These are phyloP conservation scores for Rhinogobio ventralis DNA, from an alignment of 2,797 vertebrate species.

Conservation along the genomic window DNA sequence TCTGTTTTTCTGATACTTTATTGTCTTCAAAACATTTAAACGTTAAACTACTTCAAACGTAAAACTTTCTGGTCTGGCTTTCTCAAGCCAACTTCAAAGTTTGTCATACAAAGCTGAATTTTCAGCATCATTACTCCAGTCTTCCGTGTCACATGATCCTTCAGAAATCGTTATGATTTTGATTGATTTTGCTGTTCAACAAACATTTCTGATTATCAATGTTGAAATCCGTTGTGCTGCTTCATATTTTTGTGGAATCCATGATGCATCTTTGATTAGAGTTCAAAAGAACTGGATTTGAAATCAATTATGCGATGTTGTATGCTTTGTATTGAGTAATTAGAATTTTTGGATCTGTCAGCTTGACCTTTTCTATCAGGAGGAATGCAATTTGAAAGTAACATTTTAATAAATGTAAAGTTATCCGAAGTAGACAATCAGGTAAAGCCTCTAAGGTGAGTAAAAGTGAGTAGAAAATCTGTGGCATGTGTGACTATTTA, in stretches of 20 bases:
- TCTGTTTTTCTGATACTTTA: too few species aligned
- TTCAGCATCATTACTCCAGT: background rate
- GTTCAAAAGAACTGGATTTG: background rate
- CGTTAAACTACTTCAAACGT: too few species aligned
- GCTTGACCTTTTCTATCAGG: background rate
- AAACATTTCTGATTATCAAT: background rate
- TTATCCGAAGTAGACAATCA: background rate
- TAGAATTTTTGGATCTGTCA: background rate
- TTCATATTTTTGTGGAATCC: background rate
- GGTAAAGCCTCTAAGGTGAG: background rate
- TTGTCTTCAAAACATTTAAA: too few species aligned
- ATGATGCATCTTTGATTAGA: background rate
- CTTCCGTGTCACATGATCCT: slow-evolving; percentile 1
- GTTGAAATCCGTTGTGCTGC: background rate
- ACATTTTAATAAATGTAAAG: background rate
- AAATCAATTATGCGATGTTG: background rate
- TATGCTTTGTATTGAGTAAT: background rate
- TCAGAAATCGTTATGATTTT: too few species aligned
- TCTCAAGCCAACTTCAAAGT: too few species aligned
- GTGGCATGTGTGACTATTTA: background rate
- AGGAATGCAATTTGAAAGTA: background rate
- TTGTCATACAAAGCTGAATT: background rate
- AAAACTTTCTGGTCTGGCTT: too few species aligned
- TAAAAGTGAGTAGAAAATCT: background rate
- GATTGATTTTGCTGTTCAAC: rapidly evolving